Base-by-base conservation (phyloP, 2,797 vertebrate genomes). In the Gephyroberyx darwinii region DNA sequence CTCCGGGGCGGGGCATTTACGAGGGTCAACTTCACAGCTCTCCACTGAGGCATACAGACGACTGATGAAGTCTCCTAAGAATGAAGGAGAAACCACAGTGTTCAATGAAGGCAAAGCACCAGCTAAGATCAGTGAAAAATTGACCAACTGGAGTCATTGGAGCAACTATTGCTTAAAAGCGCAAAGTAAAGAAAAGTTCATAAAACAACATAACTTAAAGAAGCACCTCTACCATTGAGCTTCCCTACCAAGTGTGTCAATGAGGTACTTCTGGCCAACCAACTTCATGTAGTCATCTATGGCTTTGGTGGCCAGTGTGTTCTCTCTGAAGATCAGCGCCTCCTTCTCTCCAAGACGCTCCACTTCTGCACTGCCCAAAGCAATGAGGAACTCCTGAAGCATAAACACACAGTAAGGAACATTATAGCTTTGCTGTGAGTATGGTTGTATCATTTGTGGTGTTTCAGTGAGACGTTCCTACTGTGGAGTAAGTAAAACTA, bases 251-350 rank as follows among this genome's bases (percentile, higher is more conserved):
- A 98, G 81, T 0, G 95, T 97, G 88, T 95, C 95, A 59, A 96
- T 94, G 33, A 99, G 97, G 86, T 98, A 99, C 81, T 95, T 96
- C 83, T 95, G 96, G 9, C 97, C 98, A 71, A 99, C 97, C 83
- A 99, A 91, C 83, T 98, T 99, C 97, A 99, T 98, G 74, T 97
- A 99, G 79, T 99, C 97, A 9, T 99, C 98, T 0, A 99, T 97
- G 71, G 98, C 97, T 86, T 99, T 99, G 56, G 97, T 98, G 78
- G 96, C 96, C 81, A 99, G 80, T 0, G 96, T 98, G 91, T 99
- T 99, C 91, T 98, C 96, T 22, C 97, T 94, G 90, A 99, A 99
- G 77, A 99, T 95, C 81, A 99, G 84, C 0, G 95, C 95, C 78
- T 98, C 96, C 0, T 91, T 96, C 61, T 96, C 96, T 1, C 95